Base-by-base conservation (phyloP, 2,797 vertebrate genomes). In the Oreochromis grahami region DNA sequence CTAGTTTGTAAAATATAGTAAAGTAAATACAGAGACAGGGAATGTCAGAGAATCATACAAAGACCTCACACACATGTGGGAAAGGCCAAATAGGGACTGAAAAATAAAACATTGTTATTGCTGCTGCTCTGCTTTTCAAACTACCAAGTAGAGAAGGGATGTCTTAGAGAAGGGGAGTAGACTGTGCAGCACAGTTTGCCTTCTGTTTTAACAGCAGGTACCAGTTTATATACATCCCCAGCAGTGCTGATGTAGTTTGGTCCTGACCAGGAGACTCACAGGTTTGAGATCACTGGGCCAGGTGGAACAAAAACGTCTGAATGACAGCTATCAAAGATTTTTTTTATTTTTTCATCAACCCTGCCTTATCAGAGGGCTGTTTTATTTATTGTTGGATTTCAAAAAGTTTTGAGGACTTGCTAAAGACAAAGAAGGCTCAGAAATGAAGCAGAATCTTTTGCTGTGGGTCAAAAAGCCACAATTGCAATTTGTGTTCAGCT, bases 361-460 rank as follows among this genome's bases (percentile, higher is more conserved):
- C 26, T 50, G 43, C 26, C 26, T 74, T 50, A 74, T 32, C 26
- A 50, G 3, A 74, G 70, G 43, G 26, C 70, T 74, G 15, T 48
- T 74, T 74, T 72, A 48, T 14, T 24, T 29, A 60, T 3, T 48
- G 14, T 84, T 52, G 26, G 11, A 12, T 8, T 34, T 70, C 6
- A 5, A 17, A 63, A n/a, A 55, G 77, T 72, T 89, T 90, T 86
- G 89, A 7, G 36, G 82, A 89, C 88, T 76, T 91, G 87, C 78
- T 83, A 79, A 21, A 85, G 81, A 89, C 82, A 87, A 89, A 85
- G 86, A 26, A 19, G 85, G 76, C 82, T 81, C 5, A 74, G 41
- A 81, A n/a, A 4, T 8, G 51, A 87, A 84, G 77, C 68, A 77
- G 70, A 74, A 74, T 50, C 3, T 50, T 56, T 77, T 29, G 9